Evolutionary conservation across 2,797 vertebrate genomes (phyloP).

Genomic region (Clamator glandarius): DNA sequence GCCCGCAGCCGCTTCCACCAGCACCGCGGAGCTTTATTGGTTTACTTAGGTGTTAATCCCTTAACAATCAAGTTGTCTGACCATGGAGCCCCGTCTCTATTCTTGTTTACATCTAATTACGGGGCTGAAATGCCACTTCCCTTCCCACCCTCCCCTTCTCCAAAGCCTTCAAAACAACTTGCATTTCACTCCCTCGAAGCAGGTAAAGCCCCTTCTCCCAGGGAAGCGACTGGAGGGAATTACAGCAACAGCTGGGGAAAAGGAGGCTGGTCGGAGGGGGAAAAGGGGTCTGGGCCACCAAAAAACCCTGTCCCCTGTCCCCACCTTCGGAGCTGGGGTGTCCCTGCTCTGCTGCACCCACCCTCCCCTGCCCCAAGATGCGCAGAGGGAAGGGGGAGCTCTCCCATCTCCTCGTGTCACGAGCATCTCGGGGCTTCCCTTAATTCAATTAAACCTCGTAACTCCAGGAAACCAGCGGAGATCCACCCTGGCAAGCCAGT

Average conservation of each 20-base stretch:
- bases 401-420: conserved; percentile 15
- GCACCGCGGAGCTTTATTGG: conserved; percentile 66
- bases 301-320: neutral
- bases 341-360: neutral
- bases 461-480: conserved; percentile 48
- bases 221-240: conserved; percentile 25
- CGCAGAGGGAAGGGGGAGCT: neutral
- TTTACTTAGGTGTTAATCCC: conserved; percentile 83
- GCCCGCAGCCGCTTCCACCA: conserved; percentile 59
- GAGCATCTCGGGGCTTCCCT: conserved; percentile 29
- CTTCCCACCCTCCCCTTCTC: neutral
- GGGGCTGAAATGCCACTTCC: conserved; percentile 74
- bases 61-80: conserved; percentile 74
- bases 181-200: conserved; percentile 36
- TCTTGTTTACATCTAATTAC: conserved; percentile 84
- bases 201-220: conserved; percentile 57
- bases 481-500: conserved; percentile 36
- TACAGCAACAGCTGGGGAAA: conserved; percentile 47
- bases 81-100: conserved; percentile 65
- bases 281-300: neutral
- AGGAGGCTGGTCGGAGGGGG: neutral
- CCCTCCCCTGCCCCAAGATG: neutral
- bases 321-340: neutral
- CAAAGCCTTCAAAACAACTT: conserved; percentile 36
- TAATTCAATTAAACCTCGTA: conserved; percentile 62